Conservation (phyloP, 92 coral and sea anemone species). For the Pocillopora meandrina region DNA sequence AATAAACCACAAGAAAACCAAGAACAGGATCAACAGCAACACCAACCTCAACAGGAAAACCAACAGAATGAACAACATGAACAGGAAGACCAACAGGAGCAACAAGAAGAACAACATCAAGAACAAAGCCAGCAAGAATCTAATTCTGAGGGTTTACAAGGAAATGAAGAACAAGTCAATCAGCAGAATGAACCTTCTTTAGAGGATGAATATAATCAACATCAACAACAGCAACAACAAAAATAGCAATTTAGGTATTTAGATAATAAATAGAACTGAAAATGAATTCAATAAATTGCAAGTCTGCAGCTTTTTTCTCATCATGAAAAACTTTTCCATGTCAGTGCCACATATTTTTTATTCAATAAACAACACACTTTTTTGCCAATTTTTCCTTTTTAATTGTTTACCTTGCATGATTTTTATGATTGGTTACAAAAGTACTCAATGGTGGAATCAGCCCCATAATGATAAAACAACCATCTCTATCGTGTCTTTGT, state of each 20-base stretch:
- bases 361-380: no score
- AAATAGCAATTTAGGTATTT: background rate
- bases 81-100: constrained; percentile 2
- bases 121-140: constrained; percentile 2
- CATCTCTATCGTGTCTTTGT: no score
- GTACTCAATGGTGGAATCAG: no score
- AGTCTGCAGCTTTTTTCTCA: no score
- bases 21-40: constrained; percentile 16
- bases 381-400: no score
- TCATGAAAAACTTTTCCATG: no score
- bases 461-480: no score
- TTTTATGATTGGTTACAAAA: no score
- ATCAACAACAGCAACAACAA: constrained; percentile 2
- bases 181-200: constrained; percentile 25
- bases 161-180: constrained; percentile 2
- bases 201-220: constrained; percentile 41
- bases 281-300: no score
- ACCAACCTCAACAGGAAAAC: background rate
- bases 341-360: no score
- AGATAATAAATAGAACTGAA: no score
- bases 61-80: background rate
- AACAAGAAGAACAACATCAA: background rate
- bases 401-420: no score
- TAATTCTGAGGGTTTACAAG: background rate
- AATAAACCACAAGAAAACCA: constrained; percentile 19